Conservation (phyloP, 1,140 invertebrate genomes). For the Ctenoplectra terminalis region DNA sequence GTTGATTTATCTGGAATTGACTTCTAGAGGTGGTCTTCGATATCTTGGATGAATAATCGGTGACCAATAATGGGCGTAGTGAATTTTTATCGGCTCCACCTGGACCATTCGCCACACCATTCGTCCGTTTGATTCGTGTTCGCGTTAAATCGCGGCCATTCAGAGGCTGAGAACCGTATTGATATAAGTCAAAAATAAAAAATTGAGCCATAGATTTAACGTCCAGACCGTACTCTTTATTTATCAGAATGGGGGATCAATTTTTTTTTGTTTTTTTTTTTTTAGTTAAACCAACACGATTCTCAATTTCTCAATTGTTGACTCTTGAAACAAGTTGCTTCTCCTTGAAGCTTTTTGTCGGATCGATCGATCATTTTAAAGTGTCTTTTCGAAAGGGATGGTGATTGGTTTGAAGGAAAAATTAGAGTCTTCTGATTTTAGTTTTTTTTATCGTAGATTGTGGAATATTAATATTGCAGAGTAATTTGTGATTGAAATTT, state of each 20-base stretch:
- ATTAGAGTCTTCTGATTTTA: too few species aligned
- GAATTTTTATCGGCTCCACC: conserved; percentile 12
- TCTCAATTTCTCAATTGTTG: too few species aligned
- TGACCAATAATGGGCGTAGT: background rate
- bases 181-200: too few species aligned
- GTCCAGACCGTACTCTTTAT: too few species aligned
- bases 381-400: background rate
- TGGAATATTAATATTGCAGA: too few species aligned
- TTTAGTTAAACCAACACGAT: too few species aligned
- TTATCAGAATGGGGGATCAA: too few species aligned
- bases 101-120: background rate
- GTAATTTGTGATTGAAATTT: too few species aligned
- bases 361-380: background rate
- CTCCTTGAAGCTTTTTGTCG: background rate
- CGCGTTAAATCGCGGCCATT: background rate
- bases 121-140: background rate
- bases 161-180: too few species aligned
- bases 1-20: background rate
- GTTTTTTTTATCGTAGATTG: too few species aligned
- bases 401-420: background rate
- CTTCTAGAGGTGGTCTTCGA: background rate
- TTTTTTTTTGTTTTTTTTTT: too few species aligned
- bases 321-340: background rate
- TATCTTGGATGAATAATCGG: conserved; percentile 15
- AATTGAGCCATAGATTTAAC: too few species aligned